Evolutionary conservation across 2,797 vertebrate genomes (phyloP), one percentile per base, ranked within the genome.

Genomic region (Danio jaintianensis): DNA sequence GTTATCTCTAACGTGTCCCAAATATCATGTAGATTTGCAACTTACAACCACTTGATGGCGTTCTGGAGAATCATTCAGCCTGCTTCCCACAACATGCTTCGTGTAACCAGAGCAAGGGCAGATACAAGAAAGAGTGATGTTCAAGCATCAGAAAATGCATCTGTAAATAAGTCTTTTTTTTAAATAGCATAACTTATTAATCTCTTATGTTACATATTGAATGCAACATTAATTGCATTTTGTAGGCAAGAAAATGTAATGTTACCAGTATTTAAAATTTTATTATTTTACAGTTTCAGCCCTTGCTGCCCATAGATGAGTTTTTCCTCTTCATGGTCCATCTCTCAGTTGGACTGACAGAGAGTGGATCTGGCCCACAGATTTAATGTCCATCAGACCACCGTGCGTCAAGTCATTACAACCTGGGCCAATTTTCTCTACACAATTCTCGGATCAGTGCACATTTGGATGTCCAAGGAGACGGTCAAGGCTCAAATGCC

Each of bases 331-430:
- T 75, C 22, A 38, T 75, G 72, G 58, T 59, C 22, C 29, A 75
- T 61, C 56, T 75, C 55, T 62, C 56, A 1, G 43, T 62, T 29
- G 72, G 72, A 20, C 45, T 66, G 40, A 42, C 12, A 77, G 40
- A 79, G 52, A 53, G n/a, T n/a, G 20, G 71, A 52, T 71, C 52
- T 79, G 69, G 75, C 79, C 53, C 64, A 76, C 62, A 80, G 75
- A 77, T 82, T 64, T 6, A 71, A 66, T 62, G 78, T 84, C 4
- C 59, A 81, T 6, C 79, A 53, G 45, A 64, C 79, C 3, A 40
- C 74, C 0, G 70, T 63, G 6, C 85, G 76, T 63, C 13, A 16
- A 9, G 75, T 85, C 15, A 56, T 76, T 11, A 55, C 10, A 5
- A 83, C 50, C 6, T 73, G 75, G 61, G 42, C 43, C 7, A 56